These are phyloP conservation scores for Pachyrhynchus sulphureomaculatus DNA, from an alignment of 1,140 invertebrate species.

Conservation along the genomic window DNA sequence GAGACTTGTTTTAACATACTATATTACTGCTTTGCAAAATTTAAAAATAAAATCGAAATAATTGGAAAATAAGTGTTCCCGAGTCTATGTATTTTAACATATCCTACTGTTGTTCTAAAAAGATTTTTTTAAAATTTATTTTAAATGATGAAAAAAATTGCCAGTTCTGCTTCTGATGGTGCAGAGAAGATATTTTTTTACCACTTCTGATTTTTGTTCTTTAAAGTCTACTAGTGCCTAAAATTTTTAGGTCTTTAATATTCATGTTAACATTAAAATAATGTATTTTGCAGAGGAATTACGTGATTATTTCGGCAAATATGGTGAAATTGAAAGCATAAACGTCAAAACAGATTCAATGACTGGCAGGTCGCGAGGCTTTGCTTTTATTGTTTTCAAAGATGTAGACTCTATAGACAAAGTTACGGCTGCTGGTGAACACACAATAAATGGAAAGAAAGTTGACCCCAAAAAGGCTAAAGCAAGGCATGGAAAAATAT, in stretches of 20 bases:
- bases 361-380: constrained; percentile 86
- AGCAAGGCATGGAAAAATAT: constrained; percentile 90
- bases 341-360: constrained; percentile 92
- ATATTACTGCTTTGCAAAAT: too few species aligned
- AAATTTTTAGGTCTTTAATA: neutral
- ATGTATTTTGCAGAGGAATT: constrained; percentile 78
- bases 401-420: constrained; percentile 86
- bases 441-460: constrained; percentile 90
- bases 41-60: too few species aligned
- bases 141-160: constrained; percentile 25
- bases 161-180: constrained; percentile 41
- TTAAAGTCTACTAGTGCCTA: too few species aligned
- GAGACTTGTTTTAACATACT: too few species aligned
- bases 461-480: constrained; percentile 95
- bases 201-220: constrained; percentile 26
- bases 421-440: constrained; percentile 81
- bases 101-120: too few species aligned
- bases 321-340: constrained; percentile 89
- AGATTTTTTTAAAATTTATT: too few species aligned
- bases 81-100: too few species aligned
- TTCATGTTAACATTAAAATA: neutral
- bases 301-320: constrained; percentile 84
- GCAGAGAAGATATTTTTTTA: constrained; percentile 28
- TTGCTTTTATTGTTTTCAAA: constrained; percentile 94
- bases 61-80: too few species aligned